Evolutionary conservation across 2,113 vertebrate species (phyloP).

Genomic region (Uria lomvia): DNA sequence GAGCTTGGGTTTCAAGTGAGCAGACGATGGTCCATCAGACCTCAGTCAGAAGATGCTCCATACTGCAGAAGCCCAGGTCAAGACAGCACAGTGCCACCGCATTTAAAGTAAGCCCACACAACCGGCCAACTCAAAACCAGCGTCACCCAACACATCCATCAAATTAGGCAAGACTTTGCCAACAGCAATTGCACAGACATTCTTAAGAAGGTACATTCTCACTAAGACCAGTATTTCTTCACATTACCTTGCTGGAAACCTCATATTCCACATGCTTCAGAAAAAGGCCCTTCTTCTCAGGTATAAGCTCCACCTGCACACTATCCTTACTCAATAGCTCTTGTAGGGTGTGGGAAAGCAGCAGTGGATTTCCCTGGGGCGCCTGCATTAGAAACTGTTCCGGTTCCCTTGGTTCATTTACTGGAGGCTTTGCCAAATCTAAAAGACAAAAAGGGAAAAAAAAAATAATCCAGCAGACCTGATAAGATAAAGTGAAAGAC

Average conservation of each 20-base stretch:
- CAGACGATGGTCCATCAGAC: background rate
- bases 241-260: constrained; percentile 87
- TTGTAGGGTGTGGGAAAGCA: constrained; percentile 81
- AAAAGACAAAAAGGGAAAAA: constrained; percentile 3
- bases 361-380: constrained; percentile 80
- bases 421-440: constrained; percentile 82
- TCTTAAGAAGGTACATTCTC: background rate
- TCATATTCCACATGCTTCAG: constrained; percentile 98
- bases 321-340: constrained; percentile 84
- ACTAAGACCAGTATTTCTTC: background rate
- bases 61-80: background rate
- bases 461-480: background rate
- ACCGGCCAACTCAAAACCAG: background rate
- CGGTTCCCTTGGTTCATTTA: constrained; percentile 71
- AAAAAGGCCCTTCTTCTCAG: constrained; percentile 97
- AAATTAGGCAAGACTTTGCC: background rate
- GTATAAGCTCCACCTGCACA: constrained; percentile 90
- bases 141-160: background rate
- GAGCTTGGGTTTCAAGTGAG: background rate
- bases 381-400: constrained; percentile 82
- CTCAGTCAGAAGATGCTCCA: background rate
- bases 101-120: background rate
- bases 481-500: background rate
- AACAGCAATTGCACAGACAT: background rate
- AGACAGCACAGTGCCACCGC: background rate